Conservation (phyloP, 1,140 invertebrate genomes). For the Hyles euphorbiae region DNA sequence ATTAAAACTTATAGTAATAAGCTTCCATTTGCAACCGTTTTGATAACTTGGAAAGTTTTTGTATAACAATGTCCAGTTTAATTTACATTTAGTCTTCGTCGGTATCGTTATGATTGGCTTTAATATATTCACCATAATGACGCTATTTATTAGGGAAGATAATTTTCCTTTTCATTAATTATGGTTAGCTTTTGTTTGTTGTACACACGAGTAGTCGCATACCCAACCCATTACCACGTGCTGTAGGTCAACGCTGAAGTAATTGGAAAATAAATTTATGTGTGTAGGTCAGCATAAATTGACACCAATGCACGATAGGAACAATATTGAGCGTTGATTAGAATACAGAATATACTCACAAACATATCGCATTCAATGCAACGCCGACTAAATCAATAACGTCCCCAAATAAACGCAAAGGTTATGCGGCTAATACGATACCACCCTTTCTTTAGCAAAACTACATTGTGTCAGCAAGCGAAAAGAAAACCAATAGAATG, state of each 20-base stretch:
- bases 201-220: slow-evolving; percentile 5
- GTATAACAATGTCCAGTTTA: no score
- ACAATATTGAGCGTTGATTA: no score
- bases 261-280: slow-evolving; percentile 15
- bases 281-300: no score
- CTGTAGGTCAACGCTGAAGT: slow-evolving; percentile 17
- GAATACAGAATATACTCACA: no score
- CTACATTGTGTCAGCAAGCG: slow-evolving; percentile 52
- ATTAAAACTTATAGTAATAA: no score
- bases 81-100: no score
- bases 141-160: slow-evolving; percentile 34
- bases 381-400: slow-evolving; percentile 1
- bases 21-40: no score
- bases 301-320: no score
- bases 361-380: no score
- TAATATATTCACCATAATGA: slow-evolving; percentile 28
- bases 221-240: background rate
- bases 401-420: slow-evolving; percentile 48
- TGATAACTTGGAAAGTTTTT: no score
- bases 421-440: slow-evolving; percentile 57
- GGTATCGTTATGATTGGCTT: no score
- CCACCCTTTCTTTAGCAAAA: slow-evolving; percentile 61
- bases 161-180: slow-evolving; percentile 29
- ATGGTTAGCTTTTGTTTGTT: slow-evolving; percentile 18
- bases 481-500: slow-evolving; percentile 63